Evolutionary conservation across 1,140 invertebrate genomes (phyloP), one percentile per base, ranked within the genome.

Genomic region (Oedothorax gibbosus): DNA sequence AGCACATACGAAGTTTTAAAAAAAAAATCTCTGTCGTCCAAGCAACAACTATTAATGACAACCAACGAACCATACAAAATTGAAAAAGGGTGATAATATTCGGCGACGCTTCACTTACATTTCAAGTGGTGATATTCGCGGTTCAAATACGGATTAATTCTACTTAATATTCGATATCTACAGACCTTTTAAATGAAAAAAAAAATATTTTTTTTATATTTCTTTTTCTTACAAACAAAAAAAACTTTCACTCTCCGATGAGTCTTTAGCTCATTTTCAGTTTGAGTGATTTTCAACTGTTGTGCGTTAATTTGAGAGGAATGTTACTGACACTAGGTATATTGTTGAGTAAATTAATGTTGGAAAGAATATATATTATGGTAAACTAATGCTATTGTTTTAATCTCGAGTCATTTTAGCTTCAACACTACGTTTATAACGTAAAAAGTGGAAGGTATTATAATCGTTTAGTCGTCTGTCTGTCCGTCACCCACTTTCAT

Each of bases 151-250:
- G 81, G 81, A 84, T 84, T 84, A 84, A 84, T 84, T 75, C 71
- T 84, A 84, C 81, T 84, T 84, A 84, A 84, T 84, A 84, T 84
- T 72, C 81, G 66, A 84, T 84, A 84, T 84, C 71, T 66, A 60
- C 75, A 50, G 62, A 84, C 75, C 35, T 35, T 35, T 66, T 84
- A 76, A 84, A 84, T 51, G 51, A 6, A 76, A 56, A 75, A 84
- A 84, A 57, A 15, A n/a, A 11, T 14, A 8, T 9, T 50, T 57
- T 80, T 80, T 71, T 60, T 71, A 51, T 51, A 6, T 10, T 18
- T 18, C 20, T 35, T 77, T 35, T 56, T 77, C 15, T 68, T 75
- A 20, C 60, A 73, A 75, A 84, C 71, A 75, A 84, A 82, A 77
- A 73, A 77, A 82, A 75, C 18, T 66, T 35, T 75, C 60, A 84